These are phyloP conservation scores for Dromaius novaehollandiae DNA, from an alignment of 2,113 vertebrate genomes.

Conservation along the genomic window DNA sequence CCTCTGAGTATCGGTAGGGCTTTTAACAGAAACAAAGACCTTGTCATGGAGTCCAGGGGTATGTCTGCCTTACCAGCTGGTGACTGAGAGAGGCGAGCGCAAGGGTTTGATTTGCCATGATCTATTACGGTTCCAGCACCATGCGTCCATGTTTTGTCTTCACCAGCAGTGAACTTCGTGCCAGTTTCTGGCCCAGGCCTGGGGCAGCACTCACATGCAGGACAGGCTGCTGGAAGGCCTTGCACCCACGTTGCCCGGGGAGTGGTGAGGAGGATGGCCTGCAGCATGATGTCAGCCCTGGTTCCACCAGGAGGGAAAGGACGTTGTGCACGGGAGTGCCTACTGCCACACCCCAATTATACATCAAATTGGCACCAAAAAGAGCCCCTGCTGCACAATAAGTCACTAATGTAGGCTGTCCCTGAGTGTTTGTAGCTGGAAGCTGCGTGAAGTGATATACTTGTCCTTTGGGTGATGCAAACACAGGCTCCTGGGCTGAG, in stretches of 20 bases:
- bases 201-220: not conserved
- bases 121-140: not conserved
- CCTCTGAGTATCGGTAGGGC: not conserved
- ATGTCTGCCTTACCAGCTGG: not conserved
- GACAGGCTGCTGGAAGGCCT: not conserved
- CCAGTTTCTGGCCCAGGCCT: not conserved
- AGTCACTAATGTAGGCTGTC: not conserved
- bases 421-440: not conserved
- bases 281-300: not conserved
- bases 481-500: not conserved
- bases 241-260: not conserved
- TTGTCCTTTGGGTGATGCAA: not conserved
- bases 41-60: not conserved
- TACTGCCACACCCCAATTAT: not conserved
- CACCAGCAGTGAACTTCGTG: not conserved
- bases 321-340: not conserved
- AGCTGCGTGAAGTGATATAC: not conserved
- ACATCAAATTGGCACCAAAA: not conserved
- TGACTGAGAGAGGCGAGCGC: not conserved
- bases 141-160: not conserved
- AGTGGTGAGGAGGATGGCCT: too few relatives aligned
- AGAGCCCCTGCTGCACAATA: not conserved
- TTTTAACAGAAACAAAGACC: not conserved
- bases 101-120: not conserved
- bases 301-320: not conserved